Percentiles rank a stretch among this genome's conserved stretches.
Evolutionary conservation across 2,113 vertebrate genomes (phyloP).

Genomic region (Rhinoptilus africanus): DNA sequence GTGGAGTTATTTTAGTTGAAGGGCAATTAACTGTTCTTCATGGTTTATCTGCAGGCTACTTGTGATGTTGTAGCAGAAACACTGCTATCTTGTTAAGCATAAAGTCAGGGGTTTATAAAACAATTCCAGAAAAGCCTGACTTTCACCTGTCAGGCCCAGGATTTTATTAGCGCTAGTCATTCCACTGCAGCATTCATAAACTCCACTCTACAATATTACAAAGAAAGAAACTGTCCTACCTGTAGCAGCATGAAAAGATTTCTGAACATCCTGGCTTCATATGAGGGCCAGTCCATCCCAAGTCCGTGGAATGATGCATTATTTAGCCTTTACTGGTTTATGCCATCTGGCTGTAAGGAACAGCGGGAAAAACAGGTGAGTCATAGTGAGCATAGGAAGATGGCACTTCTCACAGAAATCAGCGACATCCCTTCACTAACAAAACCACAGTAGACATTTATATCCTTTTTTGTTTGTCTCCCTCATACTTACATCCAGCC

Average conservation of each 20-base stretch:
- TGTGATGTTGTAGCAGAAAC: background rate
- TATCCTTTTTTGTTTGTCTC: background rate
- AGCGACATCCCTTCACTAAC: background rate
- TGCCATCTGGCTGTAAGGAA: conserved; percentile 24
- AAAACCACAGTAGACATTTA: background rate
- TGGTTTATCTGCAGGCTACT: background rate
- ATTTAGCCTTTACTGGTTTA: background rate
- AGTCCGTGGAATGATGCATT: background rate
- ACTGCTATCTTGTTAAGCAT: background rate
- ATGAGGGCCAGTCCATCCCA: background rate
- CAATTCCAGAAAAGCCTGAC: background rate
- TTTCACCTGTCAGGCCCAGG: background rate
- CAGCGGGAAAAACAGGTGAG: conserved; percentile 23
- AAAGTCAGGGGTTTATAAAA: background rate
- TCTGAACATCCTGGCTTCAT: background rate
- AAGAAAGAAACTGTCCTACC: background rate
- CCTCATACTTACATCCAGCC: background rate
- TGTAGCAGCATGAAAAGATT: background rate
- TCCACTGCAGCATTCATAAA: background rate
- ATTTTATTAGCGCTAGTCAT: background rate
- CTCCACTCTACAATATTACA: background rate
- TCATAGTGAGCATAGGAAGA: background rate
- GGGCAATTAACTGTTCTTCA: background rate
- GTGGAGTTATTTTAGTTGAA: background rate
- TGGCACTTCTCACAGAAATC: background rate